Evolutionary conservation across 64 coral and sea anemone species (phyloP), one percentile per base, ranked within the genome.

Genomic region (Dendrophyllia cribrosa): DNA sequence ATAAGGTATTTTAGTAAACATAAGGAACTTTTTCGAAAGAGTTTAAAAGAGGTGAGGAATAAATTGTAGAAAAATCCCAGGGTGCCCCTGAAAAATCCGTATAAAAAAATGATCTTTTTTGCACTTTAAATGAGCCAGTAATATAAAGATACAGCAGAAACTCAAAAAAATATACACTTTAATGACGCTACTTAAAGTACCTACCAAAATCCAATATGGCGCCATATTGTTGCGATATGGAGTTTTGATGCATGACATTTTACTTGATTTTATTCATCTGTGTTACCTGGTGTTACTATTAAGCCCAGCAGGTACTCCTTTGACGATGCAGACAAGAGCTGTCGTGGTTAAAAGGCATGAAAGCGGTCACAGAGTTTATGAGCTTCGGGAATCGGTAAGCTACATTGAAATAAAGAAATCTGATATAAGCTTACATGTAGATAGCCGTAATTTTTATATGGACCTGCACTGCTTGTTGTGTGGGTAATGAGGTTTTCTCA

Each of bases 361-460:
- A 48, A 80, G 87, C 72, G 91, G 95, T 6, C 52, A 86, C 44
- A 77, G 79, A 25, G 82, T 86, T 51, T 96, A 58, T 90, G 87
- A 90, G 55, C 91, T 96, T 7, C 89, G 71, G 17, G 95, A 96
- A 78, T 82, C 79, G 95, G 92, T 94, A 75, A 89, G 76, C 21
- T 55, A 14, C 19, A 60, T 48, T 8, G 17, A 8, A 19, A 19
- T 13, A 75, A 6, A 7, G 0, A n/a, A n/a, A n/a, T n/a, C n/a
- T n/a, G n/a, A n/a, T n/a, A n/a, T 8, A 56, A 56, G 53, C 12
- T 56, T 56, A 1, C 7, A 56, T 7, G 53, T 34, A 34, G 34
- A 34, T 34, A 34, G 34, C 34, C 34, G 34, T 34, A 34, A 34
- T 34, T 34, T 34, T 34, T 34, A 34, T 34, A 2, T 34, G 34